phyloP scores from a whole-genome alignment of 2,888 invertebrate species.

The Zygaena filipendulae region DNA sequence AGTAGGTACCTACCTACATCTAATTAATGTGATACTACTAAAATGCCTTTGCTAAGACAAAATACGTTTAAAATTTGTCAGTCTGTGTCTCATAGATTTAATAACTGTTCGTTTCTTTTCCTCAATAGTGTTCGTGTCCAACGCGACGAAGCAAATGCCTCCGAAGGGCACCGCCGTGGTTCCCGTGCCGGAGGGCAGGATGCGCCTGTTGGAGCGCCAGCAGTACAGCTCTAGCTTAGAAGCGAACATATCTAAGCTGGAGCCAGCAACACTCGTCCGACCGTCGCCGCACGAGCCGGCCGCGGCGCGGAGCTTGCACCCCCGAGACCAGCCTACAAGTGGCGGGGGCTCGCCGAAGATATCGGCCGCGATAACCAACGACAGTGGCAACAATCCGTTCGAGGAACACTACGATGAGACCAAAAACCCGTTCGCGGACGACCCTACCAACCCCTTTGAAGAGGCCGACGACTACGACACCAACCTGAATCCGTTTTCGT shows the following conservation, averaged over 20 bases:
- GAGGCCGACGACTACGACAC: slow-evolving; percentile 76
- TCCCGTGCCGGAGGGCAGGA: slow-evolving; percentile 67
- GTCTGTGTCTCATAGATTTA: no score
- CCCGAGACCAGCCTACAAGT: slow-evolving; percentile 20
- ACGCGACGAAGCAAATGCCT: slow-evolving; percentile 33
- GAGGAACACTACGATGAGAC: slow-evolving; percentile 64
- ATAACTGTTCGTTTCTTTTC: no score
- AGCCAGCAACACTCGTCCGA: slow-evolving; percentile 23
- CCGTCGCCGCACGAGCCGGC: slow-evolving; percentile 23
- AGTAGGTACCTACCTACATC: no score
- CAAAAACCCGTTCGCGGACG: slow-evolving; percentile 75
- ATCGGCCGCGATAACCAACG: slow-evolving; percentile 29
- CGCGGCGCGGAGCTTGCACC: slow-evolving; percentile 19
- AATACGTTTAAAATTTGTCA: no score
- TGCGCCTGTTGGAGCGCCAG: slow-evolving; percentile 61
- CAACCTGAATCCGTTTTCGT: slow-evolving; percentile 79
- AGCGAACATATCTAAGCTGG: slow-evolving; percentile 59
- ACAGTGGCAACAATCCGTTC: slow-evolving; percentile 42
- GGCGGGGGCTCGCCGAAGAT: slow-evolving; percentile 27
- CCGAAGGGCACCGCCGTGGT: slow-evolving; percentile 49
- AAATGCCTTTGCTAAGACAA: no score
- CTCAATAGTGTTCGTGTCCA: slow-evolving; percentile 45
- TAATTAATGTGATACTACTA: no score
- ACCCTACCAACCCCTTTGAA: slow-evolving; percentile 65
- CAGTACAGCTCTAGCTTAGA: slow-evolving; percentile 72